Evolutionary conservation across 2,797 vertebrate genomes (phyloP).

Genomic region (Galagoides demidoff): DNA sequence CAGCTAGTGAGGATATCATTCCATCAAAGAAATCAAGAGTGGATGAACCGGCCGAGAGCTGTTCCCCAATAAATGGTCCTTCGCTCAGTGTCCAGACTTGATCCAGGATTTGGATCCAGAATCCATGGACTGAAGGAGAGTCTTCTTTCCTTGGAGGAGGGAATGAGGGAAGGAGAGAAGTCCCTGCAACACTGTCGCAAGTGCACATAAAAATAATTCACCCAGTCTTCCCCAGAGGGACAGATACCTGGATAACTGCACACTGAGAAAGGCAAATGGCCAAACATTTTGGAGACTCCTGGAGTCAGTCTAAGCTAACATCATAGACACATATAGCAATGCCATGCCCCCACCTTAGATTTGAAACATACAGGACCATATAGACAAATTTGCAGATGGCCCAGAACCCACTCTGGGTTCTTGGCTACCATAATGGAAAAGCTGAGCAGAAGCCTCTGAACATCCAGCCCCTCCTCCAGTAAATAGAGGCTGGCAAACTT

Average conservation of each 20-base stretch:
- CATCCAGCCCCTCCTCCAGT: too few relatives aligned
- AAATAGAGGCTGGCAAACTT: not conserved
- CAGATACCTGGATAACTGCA: not conserved
- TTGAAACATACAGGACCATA: too few relatives aligned
- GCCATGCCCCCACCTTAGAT: accelerated
- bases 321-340: not conserved
- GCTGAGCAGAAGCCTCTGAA: not conserved
- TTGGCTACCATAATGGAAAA: too few relatives aligned
- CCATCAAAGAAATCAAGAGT: not conserved
- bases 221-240: not conserved
- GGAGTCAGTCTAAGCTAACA: not conserved
- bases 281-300: not conserved
- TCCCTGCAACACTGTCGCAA: not conserved
- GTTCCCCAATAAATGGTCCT: too few relatives aligned
- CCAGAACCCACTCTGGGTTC: not conserved
- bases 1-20: accelerated
- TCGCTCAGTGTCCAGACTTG: not conserved
- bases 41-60: not conserved
- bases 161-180: not conserved
- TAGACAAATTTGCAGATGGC: not conserved
- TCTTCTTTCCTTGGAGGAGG: not conserved
- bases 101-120: not conserved
- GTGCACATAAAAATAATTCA: too few relatives aligned
- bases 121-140: not conserved
- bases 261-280: not conserved